These are phyloP conservation scores for Orestias chungarensis DNA, from an alignment of 2,797 vertebrate genomes.

Conservation along the genomic window DNA sequence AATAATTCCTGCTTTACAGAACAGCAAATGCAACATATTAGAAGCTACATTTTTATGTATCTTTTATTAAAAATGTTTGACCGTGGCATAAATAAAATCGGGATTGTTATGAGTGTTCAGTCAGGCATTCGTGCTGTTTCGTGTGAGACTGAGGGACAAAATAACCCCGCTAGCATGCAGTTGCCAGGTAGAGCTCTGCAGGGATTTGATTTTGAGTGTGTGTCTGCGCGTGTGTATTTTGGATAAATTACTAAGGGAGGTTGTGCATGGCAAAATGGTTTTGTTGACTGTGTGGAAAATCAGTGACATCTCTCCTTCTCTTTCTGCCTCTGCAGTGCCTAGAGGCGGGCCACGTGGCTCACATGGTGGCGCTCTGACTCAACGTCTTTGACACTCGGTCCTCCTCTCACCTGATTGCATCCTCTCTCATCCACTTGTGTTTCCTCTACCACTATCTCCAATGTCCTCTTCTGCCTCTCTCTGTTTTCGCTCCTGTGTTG, in stretches of 20 bases:
- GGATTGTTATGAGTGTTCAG: constrained; percentile 8
- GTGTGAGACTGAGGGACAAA: constrained; percentile 25
- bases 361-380: constrained; percentile 78
- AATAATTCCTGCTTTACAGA: constrained; percentile 14
- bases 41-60: constrained; percentile 11
- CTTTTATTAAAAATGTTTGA: constrained; percentile 13
- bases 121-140: constrained; percentile 45
- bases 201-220: constrained; percentile 55
- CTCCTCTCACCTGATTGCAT: constrained; percentile 64
- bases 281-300: constrained; percentile 75
- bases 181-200: constrained; percentile 63
- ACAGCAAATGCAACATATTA: constrained; percentile 6
- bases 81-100: constrained; percentile 12
- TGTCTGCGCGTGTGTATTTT: constrained; percentile 53
- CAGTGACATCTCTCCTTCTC: constrained; percentile 54
- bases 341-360: constrained; percentile 34
- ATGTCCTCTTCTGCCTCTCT: constrained; percentile 54
- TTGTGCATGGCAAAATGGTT: constrained; percentile 68
- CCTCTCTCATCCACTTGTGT: constrained; percentile 37
- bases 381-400: constrained; percentile 54
- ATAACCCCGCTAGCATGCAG: constrained; percentile 48
- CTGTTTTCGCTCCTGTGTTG: constrained; percentile 58
- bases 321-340: constrained; percentile 33
- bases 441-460: constrained; percentile 46
- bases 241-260: constrained; percentile 57